A percentile compares a stretch with the other conserved stretches of the same genome.
Evolutionary conservation across 2,888 invertebrate genomes (phyloP).

Genomic region (Seladonia tumulorum): DNA sequence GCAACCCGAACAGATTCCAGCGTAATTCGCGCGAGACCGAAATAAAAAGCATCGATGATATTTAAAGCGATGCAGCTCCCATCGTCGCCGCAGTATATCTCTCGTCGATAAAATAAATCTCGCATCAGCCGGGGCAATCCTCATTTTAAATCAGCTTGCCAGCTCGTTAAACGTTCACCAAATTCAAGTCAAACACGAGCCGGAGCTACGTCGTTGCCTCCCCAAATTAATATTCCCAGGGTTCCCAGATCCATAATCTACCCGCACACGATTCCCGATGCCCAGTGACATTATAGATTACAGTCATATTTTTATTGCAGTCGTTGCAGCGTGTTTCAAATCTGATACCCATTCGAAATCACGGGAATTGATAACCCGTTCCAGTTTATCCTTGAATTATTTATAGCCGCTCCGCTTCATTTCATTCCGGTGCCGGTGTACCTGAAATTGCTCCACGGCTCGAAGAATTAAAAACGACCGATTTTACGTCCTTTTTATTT

Average conservation of each 20-base stretch:
- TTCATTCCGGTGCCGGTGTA: background rate
- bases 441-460: background rate
- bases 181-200: background rate
- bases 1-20: background rate
- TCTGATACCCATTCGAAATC: slow-evolving; percentile 2
- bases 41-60: background rate
- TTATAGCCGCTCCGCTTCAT: background rate
- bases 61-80: background rate
- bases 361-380: background rate
- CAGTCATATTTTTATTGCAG: slow-evolving; percentile 7
- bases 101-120: slow-evolving; percentile 2
- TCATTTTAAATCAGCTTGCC: slow-evolving; percentile 3
- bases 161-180: background rate
- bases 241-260: background rate
- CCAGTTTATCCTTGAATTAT: slow-evolving; percentile 5
- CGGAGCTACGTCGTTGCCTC: background rate
- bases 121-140: background rate
- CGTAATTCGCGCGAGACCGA: background rate
- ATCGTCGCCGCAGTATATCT: background rate
- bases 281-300: background rate
- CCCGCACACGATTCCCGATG: background rate
- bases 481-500: background rate
- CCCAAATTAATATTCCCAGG: slow-evolving; percentile 5
- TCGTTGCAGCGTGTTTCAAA: slow-evolving; percentile 2
- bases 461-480: background rate